These are phyloP conservation scores for Dipodomys ordii DNA, from an alignment of 2,113 vertebrate species.

Conservation along the genomic window DNA sequence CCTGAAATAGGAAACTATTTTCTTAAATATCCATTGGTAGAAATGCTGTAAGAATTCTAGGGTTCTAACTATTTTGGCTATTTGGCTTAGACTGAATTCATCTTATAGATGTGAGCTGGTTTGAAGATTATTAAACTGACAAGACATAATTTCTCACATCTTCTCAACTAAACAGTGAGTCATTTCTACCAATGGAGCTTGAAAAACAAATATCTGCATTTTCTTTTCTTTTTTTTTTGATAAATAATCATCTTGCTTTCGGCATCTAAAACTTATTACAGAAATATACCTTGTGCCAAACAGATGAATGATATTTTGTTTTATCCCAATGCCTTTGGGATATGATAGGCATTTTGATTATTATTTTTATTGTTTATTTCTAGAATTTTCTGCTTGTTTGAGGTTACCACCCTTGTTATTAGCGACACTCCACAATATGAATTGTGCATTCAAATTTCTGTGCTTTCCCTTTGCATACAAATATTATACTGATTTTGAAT, in stretches of 20 bases:
- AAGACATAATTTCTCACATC: neutral
- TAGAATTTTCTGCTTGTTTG: constrained; percentile 59
- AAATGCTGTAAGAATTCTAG: neutral
- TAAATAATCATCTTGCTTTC: constrained; percentile 68
- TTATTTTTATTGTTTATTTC: constrained; percentile 67
- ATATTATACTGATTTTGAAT: constrained; percentile 66
- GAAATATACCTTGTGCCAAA: constrained; percentile 66
- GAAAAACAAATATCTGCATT: constrained; percentile 48
- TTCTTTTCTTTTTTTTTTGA: neutral
- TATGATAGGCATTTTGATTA: constrained; percentile 62
- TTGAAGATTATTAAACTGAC: constrained; percentile 29
- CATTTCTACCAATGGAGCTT: constrained; percentile 49
- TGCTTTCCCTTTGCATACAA: constrained; percentile 56
- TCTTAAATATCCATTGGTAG: neutral
- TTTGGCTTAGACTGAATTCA: neutral
- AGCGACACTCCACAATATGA: constrained; percentile 73
- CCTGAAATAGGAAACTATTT: neutral
- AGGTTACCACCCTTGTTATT: constrained; percentile 59
- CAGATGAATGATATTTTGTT: constrained; percentile 69
- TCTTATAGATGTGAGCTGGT: neutral
- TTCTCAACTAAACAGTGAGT: constrained; percentile 42
- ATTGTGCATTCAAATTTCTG: constrained; percentile 67
- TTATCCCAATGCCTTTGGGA: neutral
- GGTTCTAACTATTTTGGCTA: neutral
- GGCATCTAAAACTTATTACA: constrained; percentile 71